Evolutionary conservation across 23 tunicate genomes (phyloP).

Genomic region (Ascidia mentula): DNA sequence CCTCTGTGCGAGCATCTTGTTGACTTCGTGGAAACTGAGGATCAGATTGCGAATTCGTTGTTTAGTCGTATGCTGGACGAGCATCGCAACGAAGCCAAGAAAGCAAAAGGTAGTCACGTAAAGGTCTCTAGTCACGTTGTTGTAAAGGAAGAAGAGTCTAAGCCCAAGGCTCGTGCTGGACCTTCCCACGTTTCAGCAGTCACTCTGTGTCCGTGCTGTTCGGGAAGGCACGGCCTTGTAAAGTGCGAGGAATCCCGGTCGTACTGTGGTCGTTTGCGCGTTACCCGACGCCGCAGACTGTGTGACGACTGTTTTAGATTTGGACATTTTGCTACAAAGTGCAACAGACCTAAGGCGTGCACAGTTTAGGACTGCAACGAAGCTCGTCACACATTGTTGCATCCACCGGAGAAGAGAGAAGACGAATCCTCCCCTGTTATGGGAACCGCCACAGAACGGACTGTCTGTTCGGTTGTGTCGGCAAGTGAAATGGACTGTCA

Average conservation of each 20-base stretch:
- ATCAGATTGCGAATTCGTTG: too few relatives aligned
- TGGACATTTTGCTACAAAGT: constrained; percentile 2
- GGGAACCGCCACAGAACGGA: constrained; percentile 1
- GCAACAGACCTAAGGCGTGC: constrained; percentile 4
- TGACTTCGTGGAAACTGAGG: too few relatives aligned
- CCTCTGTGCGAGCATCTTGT: too few relatives aligned
- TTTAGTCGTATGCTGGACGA: too few relatives aligned
- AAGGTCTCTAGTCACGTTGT: not conserved
- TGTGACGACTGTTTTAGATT: not conserved
- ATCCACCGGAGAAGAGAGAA: constrained; percentile 4
- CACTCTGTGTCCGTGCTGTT: not conserved
- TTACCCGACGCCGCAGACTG: not conserved
- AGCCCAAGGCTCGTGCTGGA: constrained; percentile 6
- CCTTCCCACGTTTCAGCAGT: not conserved
- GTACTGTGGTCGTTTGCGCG: not conserved
- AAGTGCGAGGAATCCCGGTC: not conserved
- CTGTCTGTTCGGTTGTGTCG: constrained; percentile 3
- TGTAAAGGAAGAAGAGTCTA: not conserved
- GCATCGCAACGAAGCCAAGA: not conserved
- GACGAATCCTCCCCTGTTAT: not conserved
- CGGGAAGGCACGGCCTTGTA: not conserved
- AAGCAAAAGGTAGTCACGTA: not conserved
- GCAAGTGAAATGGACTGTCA: not conserved
- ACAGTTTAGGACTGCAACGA: not conserved
- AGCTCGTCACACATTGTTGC: constrained; percentile 3